Percentiles rank a stretch among this genome's conserved stretches.
These are phyloP conservation scores for Dugesia japonica DNA, from an alignment of 2,888 invertebrate genomes.

Conservation along the genomic window DNA sequence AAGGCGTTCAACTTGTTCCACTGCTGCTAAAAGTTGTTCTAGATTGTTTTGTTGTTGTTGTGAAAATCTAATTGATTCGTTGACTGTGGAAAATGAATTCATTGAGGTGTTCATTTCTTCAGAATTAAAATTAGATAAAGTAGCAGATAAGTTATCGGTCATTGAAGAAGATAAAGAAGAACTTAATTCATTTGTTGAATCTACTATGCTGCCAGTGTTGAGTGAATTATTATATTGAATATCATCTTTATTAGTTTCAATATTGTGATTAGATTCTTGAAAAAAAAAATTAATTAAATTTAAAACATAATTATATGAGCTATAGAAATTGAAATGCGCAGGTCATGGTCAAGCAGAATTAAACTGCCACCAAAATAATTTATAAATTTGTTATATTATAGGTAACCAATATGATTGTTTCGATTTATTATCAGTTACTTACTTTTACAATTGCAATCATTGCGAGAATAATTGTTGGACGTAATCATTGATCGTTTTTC, in stretches of 20 bases:
- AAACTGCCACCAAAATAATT: too few relatives aligned
- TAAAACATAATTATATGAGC: too few relatives aligned
- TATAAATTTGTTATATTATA: too few relatives aligned
- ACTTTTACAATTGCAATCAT: too few relatives aligned
- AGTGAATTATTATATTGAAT: neutral
- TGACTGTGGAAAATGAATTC: neutral
- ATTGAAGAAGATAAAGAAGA: neutral
- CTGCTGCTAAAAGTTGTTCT: neutral
- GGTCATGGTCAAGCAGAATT: too few relatives aligned
- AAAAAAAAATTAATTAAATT: neutral
- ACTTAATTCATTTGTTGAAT: neutral
- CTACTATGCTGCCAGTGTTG: neutral
- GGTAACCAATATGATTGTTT: too few relatives aligned
- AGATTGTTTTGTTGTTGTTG: constrained; percentile 14
- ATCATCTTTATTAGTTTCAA: neutral
- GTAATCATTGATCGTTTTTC: too few relatives aligned
- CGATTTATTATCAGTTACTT: too few relatives aligned
- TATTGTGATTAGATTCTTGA: neutral
- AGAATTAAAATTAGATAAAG: neutral
- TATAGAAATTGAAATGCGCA: too few relatives aligned
- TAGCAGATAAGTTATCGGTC: neutral
- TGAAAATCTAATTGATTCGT: neutral
- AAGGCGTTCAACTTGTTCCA: constrained; percentile 9
- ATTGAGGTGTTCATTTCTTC: neutral
- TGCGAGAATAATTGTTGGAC: too few relatives aligned